Evolutionary conservation across 2,797 vertebrate species (phyloP), one percentile per base, ranked within the genome.

Genomic region (Epinephelus awoara): DNA sequence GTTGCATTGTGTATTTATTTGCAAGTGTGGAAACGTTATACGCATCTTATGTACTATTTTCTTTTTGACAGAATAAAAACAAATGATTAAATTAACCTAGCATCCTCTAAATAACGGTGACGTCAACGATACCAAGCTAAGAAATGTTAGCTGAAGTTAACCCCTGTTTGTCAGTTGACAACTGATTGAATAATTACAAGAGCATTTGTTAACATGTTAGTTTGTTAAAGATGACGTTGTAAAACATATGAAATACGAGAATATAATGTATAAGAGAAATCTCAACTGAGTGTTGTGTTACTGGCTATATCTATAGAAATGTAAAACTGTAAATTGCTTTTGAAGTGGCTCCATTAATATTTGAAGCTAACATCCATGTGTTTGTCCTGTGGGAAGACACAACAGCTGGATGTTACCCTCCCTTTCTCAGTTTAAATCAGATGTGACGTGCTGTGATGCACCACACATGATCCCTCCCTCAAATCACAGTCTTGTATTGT

Each of bases 391-490:
- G 21, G 29, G 46, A 10, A 27, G 12, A 67, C 18, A 63, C 21
- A 73, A n/a, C 40, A 66, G 21, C 18, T 14, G 25, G 52, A 23
- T 42, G 10, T 40, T n/a, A 1, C 70, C 70, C 75, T 62, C 79
- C 71, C 46, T 59, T 57, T 78, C n/a, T 64, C 9, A 51, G 3
- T 75, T 73, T 18, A 71, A 74, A 72, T 74, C 34, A 66, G 72
- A 46, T 55, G 67, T 91, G 91, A 92, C 82, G 88, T 81, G 44
- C 67, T n/a, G 55, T 87, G 74, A 79, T 66, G 66, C 50, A 38
- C 10, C 42, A 34, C 52, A 3, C 46, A 25, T 3, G 73, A 70
- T 49, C 88, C 87, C 87, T 84, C 89, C 90, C 88, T 75, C 13
- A 64, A 44, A 61, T 42, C 67, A 9, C 38, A 49, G 27, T 34